Conservation (phyloP, 2,113 vertebrate genomes). For the Ochotona princeps region DNA sequence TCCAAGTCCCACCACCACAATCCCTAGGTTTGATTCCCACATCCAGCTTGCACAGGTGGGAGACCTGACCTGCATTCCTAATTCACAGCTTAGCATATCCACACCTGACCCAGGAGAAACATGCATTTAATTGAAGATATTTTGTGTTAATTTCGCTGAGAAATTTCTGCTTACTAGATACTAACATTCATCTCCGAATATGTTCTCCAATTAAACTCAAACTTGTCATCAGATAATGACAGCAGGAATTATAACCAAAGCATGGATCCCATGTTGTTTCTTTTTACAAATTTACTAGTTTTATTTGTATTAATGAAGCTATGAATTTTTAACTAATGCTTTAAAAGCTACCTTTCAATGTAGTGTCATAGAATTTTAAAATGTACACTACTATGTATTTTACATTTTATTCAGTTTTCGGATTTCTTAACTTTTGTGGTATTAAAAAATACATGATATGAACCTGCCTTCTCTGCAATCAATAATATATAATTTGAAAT, state of each 20-base stretch:
- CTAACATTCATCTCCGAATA: neutral
- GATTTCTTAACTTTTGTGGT: neutral
- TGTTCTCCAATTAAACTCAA: neutral
- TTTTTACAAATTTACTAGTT: constrained; percentile 3
- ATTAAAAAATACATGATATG: neutral
- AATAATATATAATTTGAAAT: neutral
- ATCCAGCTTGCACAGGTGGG: no score
- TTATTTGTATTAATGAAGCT: neutral
- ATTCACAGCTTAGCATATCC: no score
- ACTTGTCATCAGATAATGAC: neutral
- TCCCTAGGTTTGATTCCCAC: no score
- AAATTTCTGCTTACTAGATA: neutral
- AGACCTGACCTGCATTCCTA: no score
- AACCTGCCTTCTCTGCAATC: neutral
- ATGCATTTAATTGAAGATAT: neutral
- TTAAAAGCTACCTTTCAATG: neutral
- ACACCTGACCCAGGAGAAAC: no score
- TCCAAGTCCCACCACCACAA: no score
- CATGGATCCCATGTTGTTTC: neutral
- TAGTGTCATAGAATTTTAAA: constrained; percentile 30
- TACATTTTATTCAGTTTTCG: neutral
- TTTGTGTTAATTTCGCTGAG: neutral
- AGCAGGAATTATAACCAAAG: neutral
- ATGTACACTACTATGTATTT: neutral
- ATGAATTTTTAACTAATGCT: constrained; percentile 1